These are phyloP conservation scores for Chaetura pelagica DNA, from an alignment of 2,113 vertebrate genomes.

Conservation along the genomic window DNA sequence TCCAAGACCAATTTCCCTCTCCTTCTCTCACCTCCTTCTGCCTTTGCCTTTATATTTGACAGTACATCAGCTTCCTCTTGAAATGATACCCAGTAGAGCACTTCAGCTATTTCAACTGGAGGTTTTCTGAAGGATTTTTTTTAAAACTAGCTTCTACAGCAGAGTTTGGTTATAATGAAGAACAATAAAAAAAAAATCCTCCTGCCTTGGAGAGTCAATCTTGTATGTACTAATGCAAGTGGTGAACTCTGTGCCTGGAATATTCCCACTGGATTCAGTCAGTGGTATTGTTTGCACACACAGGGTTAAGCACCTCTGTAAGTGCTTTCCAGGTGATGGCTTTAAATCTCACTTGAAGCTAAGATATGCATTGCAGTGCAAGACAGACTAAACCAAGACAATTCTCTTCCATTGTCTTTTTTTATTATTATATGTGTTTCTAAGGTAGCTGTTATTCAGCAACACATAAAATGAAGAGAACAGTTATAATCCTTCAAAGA, in stretches of 20 bases:
- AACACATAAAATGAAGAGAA: not conserved
- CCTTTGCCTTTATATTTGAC: conserved; percentile 10
- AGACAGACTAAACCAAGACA: not conserved
- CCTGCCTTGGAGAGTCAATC: not conserved
- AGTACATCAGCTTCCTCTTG: conserved; percentile 45
- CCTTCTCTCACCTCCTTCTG: not conserved
- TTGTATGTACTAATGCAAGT: not conserved
- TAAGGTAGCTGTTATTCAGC: not conserved
- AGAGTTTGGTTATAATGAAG: conserved; percentile 45
- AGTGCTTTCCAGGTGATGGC: not conserved
- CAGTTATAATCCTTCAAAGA: not conserved
- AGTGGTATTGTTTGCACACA: not conserved
- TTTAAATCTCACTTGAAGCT: conserved; percentile 15
- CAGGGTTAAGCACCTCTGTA: not conserved
- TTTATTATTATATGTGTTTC: not conserved
- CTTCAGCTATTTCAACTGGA: conserved; percentile 4
- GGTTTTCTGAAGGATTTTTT: conserved; percentile 23
- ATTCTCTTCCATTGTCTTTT: not conserved
- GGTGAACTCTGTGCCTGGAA: not conserved
- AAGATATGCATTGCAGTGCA: not conserved
- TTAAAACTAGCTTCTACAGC: not conserved
- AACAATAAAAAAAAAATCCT: not conserved
- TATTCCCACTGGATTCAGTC: not conserved
- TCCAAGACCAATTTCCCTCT: conserved; percentile 40
- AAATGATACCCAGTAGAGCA: conserved; percentile 40